Evolutionary conservation across 2,797 vertebrate species (phyloP), one percentile per base, ranked within the genome.

Genomic region (Halcyon smyrnensis): DNA sequence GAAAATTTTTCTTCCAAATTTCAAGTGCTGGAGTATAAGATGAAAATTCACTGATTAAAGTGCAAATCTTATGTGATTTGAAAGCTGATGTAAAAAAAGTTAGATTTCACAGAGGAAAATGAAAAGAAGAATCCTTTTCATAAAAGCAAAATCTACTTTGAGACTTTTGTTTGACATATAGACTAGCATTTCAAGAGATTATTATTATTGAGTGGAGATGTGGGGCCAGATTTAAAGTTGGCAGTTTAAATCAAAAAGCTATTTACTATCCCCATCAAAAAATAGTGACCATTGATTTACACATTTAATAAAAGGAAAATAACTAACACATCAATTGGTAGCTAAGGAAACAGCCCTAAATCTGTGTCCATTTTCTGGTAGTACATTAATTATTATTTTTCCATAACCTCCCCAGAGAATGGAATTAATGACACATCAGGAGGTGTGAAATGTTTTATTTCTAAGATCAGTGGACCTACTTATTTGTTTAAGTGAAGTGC

Each of bases 381-480:
- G 60, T 57, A 76, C 77, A 36, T 92, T 90, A 91, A 91, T 95
- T 95, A 92, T 87, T 84, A 91, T 90, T 94, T 97, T 97, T 94
- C 87, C 60, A 51, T 95, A 91, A 85, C 69, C 57, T 90, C 37
- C 71, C 37, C 54, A 73, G 93, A 94, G 90, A 39, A 51, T 67
- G 65, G 71, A 93, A 95, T 90, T 92, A 94, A 86, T 96, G 83
- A 87, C 90, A 70, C 50, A 92, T 93, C 79, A 88, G 84, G 53
- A 91, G 89, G 75, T 95, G 64, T 83, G 85, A 96, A 93, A n/a
- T 83, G 36, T 76, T 97, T 87, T 82, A 78, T 95, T 93, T 92
- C 39, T 37, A 89, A 84, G 74, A 78, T 90, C 75, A 71, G 51
- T 74, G 48, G 56, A 77, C 32, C 5, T 90, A 48, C 37, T 95